Evolutionary conservation across 2,888 invertebrate genomes (phyloP), one percentile per base, ranked within the genome.

Genomic region (Danaus chrysippus): DNA sequence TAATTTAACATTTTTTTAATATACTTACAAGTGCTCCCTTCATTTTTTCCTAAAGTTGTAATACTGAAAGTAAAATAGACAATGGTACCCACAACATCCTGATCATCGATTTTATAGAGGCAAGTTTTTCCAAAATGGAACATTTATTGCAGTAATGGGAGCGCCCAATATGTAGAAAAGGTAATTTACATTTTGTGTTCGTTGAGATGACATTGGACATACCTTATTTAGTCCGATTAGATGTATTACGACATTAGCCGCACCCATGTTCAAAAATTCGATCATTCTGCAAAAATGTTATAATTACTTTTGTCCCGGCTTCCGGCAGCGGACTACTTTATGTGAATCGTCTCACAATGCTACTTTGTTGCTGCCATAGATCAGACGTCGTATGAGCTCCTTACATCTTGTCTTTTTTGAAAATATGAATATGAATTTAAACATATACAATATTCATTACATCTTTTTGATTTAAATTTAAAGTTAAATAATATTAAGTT

Each of bases 71-170:
- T 67, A 72, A 74, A 75, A 76, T 76, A 76, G 74, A 76, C 75
- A 88, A 85, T 89, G 85, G 76, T 83, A 78, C 72, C 67, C 70
- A 70, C 65, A 68, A 70, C 71, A 76, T 69, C 69, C 73, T 68
- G 76, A 73, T 81, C 70, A 72, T 76, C 78, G 82, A 84, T 83
- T 88, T 83, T 90, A 90, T 89, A 90, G 80, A 78, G 75, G 71
- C 77, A 75, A 79, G 78, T 78, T 82, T 78, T 74, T 79, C 84
- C 66, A 79, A 87, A 84, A 84, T 85, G 81, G 84, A 83, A 80
- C 84, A 87, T 84, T 82, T 83, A 86, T 84, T 82, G 76, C 82
- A 81, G 79, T 76, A 84, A 84, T 77, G 77, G 75, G 74, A 78
- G 71, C 71, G 71, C 78, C 74, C 75, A 77, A 80, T 77, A 82